Evolutionary conservation across 1,140 invertebrate species (phyloP).

Genomic region (Megathymus violae): DNA sequence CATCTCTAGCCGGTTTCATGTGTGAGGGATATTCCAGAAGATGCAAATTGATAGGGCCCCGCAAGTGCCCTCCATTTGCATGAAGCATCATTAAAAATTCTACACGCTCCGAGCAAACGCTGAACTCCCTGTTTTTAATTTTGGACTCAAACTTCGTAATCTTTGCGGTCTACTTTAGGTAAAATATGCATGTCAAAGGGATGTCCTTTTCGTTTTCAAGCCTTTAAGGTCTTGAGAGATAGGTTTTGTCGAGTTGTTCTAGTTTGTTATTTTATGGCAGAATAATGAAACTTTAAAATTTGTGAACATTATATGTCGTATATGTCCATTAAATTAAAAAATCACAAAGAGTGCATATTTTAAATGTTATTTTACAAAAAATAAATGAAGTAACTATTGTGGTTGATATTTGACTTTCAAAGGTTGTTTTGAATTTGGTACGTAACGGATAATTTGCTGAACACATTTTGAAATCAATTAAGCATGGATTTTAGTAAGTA

Average conservation of each 20-base stretch:
- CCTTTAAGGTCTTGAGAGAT: constrained; percentile 19
- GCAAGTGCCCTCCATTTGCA: constrained; percentile 29
- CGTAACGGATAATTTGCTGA: no score
- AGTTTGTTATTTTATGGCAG: constrained; percentile 1
- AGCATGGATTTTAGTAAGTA: no score
- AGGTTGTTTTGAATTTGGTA: no score
- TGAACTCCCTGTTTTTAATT: constrained; percentile 28
- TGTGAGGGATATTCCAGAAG: constrained; percentile 22
- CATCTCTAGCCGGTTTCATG: not conserved
- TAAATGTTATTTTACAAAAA: no score
- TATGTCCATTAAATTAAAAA: no score
- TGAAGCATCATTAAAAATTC: constrained; percentile 34
- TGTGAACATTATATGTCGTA: not conserved
- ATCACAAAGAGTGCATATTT: no score
- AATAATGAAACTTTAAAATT: not conserved
- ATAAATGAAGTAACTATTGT: no score
- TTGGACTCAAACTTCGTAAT: constrained; percentile 23
- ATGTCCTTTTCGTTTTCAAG: constrained; percentile 21
- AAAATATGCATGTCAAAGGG: constrained; percentile 25
- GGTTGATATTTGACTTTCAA: no score
- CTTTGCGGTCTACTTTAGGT: constrained; percentile 27
- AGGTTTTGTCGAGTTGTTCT: constrained; percentile 10
- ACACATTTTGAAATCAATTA: no score
- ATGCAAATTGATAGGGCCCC: constrained; percentile 32
- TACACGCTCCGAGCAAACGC: constrained; percentile 11